Evolutionary conservation across 1,140 invertebrate species (phyloP), one percentile per base, ranked within the genome.

Genomic region (Drosophila biarmipes): DNA sequence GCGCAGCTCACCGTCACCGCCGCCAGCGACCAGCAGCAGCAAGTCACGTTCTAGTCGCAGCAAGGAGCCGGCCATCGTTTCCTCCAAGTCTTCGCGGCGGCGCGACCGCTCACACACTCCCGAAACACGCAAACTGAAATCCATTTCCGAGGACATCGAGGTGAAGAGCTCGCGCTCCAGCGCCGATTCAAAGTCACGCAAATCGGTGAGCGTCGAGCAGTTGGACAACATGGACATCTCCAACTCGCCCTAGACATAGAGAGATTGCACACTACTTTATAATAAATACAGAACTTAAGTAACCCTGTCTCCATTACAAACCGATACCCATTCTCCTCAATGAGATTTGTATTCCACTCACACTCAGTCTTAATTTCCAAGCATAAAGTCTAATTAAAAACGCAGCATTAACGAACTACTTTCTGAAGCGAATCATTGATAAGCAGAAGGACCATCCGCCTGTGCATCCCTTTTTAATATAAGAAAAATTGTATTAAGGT

Each of bases 221-320:
- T 93, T 93, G 24, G 93, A 94, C 84, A 94, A 94, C 81, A 94
- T 94, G 94, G 94, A 94, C 84, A 94, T 94, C 78, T 94, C 94
- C 14, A 92, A 92, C 66, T 92, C 91, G 48, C 91, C 91, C 49
- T 92, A 81, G 74, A 62, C 43, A 37, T 51, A 35, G 14, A 53
- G 7, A 57, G 51, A 52, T 31, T 49, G 63, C 19, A 48, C 34
- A 61, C 51, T 58, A 68, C 51, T 59, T 57, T 68, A 46, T 56
- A 68, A 78, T 42, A 69, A 67, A 48, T 24, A 55, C 63, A 31
- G 38, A 38, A 40, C 35, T 37, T 73, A 73, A 73, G 69, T 54
- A 46, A 74, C 11, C 43, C 51, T n/a, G 34, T 43, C 59, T 64
- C 34, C 63, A 52, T 40, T 43, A 34, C 7, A 52, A 48, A 19